Evolutionary conservation across 1,140 invertebrate genomes (phyloP), one percentile per base, ranked within the genome.

Genomic region (Araneus ventricosus): DNA sequence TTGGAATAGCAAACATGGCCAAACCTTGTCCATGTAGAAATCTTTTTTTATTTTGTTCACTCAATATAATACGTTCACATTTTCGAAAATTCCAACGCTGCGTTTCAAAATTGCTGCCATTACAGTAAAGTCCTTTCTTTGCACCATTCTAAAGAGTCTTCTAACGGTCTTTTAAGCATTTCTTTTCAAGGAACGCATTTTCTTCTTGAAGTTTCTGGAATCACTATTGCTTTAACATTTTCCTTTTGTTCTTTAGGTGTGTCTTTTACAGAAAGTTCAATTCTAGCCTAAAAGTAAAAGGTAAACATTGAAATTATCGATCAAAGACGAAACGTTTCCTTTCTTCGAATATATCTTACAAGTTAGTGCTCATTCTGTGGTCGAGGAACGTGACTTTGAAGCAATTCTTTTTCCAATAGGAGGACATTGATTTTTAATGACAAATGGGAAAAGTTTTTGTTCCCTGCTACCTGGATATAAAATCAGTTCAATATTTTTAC

Each of bases 271-370:
- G n/a, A 82, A 52, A 27, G 70, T 79, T 30, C 70, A 82, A n/a
- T 82, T 82, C 27, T n/a, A 52, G 24, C 39, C 37, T 82, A 45
- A 82, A 80, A 37, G 20, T 37, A 41, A 80, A 82, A 82, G 80
- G 80, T 82, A 82, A 82, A 82, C 80, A 82, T 52, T 45, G 80
- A 52, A 52, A 82, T 82, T 45, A 82, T 82, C 80, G 80, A 82
- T 82, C 37, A 8, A 27, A 39, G 41, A 82, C 5, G 41, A n/a
- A 82, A 82, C 37, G 22, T 41, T 45, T 82, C 80, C 80, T 45
- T 82, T 52, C 39, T 82, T 45, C 41, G 7, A 82, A 82, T 27
- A 82, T 41, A 80, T 80, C 75, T 80, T 80, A 37, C 20, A 82
- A 82, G 37, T 20, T 52, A 24, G 37, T 41, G n/a, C 24, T 24